These are phyloP conservation scores for Halcyon malimbica DNA, from an alignment of 2,113 vertebrate genomes.

Conservation along the genomic window DNA sequence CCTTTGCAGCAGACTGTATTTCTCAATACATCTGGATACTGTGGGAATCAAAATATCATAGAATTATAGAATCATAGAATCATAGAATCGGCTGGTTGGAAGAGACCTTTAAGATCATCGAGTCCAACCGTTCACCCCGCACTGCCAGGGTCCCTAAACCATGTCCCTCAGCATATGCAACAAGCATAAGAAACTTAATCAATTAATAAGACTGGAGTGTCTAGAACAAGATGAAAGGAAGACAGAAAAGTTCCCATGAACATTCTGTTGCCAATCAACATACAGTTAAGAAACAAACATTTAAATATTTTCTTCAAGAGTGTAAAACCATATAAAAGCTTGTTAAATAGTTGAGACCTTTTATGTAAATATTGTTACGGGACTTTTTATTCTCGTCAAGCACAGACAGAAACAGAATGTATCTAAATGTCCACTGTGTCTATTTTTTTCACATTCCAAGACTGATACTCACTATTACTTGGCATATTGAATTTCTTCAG, in stretches of 20 bases:
- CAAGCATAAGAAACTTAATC: background rate
- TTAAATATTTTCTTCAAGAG: background rate
- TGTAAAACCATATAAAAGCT: background rate
- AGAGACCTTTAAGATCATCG: no score
- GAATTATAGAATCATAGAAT: no score
- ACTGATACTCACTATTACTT: constrained; percentile 41
- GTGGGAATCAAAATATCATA: background rate
- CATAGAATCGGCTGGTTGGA: no score
- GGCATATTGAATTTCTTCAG: constrained; percentile 55
- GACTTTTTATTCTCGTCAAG: background rate
- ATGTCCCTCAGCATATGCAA: background rate
- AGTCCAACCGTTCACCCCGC: no score
- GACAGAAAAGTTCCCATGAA: background rate
- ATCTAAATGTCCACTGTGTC: background rate
- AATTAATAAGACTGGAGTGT: background rate
- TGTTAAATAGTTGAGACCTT: background rate
- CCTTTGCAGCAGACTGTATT: background rate
- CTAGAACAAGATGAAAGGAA: background rate
- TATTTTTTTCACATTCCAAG: constrained; percentile 35
- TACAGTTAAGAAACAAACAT: background rate
- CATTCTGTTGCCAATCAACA: background rate
- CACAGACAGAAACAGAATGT: background rate
- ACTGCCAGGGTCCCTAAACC: no score
- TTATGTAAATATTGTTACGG: background rate
- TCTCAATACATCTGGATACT: background rate